phyloP scores from a whole-genome alignment of 2,888 invertebrate species.

The Drymonia ruficornis region DNA sequence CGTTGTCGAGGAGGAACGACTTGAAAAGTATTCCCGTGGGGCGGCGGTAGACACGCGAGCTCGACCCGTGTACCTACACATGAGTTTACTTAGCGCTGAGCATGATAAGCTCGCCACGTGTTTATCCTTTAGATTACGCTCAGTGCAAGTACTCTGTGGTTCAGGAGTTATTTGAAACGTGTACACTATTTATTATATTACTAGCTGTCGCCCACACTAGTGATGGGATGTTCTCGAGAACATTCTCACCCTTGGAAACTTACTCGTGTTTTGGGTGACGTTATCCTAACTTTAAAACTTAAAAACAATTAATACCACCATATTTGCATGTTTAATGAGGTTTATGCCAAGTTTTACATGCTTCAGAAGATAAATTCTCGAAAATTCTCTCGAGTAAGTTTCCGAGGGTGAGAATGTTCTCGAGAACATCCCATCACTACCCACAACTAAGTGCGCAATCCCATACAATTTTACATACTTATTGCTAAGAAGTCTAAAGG shows the following conservation, averaged over 20 bases:
- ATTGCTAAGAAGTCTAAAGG: neutral
- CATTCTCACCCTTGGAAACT: too few relatives aligned
- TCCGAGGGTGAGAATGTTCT: too few relatives aligned
- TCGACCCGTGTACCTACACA: constrained; percentile 16
- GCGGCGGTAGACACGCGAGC: constrained; percentile 17
- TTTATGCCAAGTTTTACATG: too few relatives aligned
- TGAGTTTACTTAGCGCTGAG: constrained; percentile 13
- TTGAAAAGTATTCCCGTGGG: constrained; percentile 26
- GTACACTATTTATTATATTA: neutral
- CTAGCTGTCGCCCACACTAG: too few relatives aligned
- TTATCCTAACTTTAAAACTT: too few relatives aligned
- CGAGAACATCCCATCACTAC: too few relatives aligned
- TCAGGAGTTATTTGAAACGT: neutral
- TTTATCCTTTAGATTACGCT: constrained; percentile 13
- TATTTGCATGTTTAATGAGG: too few relatives aligned
- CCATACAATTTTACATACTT: neutral
- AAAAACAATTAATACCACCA: too few relatives aligned
- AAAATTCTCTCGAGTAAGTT: too few relatives aligned
- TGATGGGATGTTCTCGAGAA: too few relatives aligned
- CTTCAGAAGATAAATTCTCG: too few relatives aligned
- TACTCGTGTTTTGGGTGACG: too few relatives aligned
- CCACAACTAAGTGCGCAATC: neutral
- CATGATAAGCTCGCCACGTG: constrained; percentile 10
- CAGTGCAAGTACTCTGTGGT: neutral
- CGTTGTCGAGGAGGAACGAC: constrained; percentile 19